Conservation (phyloP, 64 coral and sea anemone species). For the Anthopleura sola region DNA sequence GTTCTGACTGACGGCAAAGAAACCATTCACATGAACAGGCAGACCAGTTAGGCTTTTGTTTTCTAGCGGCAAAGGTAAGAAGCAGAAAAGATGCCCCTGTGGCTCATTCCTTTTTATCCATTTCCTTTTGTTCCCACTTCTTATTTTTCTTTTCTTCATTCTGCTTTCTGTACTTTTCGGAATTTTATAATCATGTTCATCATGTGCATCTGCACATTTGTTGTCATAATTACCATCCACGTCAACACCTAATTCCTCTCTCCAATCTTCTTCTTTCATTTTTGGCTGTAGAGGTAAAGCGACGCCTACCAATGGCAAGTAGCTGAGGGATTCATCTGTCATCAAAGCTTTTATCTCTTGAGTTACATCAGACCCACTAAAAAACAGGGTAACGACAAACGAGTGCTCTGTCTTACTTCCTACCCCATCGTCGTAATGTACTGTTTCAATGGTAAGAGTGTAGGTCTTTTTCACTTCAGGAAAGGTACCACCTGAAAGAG, state of each 20-base stretch:
- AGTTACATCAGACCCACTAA: slow-evolving; percentile 31
- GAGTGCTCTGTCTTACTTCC: background rate
- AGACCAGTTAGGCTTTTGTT: slow-evolving; percentile 46
- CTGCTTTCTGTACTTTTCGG: too few relatives aligned
- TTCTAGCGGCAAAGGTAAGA: slow-evolving; percentile 79
- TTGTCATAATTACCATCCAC: too few relatives aligned
- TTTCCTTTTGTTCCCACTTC: too few relatives aligned
- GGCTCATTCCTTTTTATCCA: background rate
- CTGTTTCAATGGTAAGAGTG: slow-evolving; percentile 45
- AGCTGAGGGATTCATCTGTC: slow-evolving; percentile 64
- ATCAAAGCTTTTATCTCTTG: slow-evolving; percentile 37
- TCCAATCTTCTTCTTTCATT: too few relatives aligned
- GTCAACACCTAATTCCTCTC: too few relatives aligned
- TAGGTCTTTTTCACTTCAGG: slow-evolving; percentile 34
- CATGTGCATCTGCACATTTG: too few relatives aligned
- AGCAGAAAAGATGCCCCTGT: slow-evolving; percentile 63
- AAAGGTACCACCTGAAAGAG: background rate
- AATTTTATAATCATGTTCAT: too few relatives aligned
- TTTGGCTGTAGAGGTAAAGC: slow-evolving; percentile 32
- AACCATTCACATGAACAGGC: too few relatives aligned
- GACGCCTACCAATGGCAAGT: slow-evolving; percentile 63
- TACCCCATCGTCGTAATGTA: background rate
- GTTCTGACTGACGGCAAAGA: too few relatives aligned
- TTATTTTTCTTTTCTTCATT: too few relatives aligned
- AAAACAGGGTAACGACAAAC: slow-evolving; percentile 54